Percentiles rank a stretch among this genome's conserved stretches.
Conservation (phyloP, 2,113 vertebrate genomes). For the Poeciliopsis occidentalis region DNA sequence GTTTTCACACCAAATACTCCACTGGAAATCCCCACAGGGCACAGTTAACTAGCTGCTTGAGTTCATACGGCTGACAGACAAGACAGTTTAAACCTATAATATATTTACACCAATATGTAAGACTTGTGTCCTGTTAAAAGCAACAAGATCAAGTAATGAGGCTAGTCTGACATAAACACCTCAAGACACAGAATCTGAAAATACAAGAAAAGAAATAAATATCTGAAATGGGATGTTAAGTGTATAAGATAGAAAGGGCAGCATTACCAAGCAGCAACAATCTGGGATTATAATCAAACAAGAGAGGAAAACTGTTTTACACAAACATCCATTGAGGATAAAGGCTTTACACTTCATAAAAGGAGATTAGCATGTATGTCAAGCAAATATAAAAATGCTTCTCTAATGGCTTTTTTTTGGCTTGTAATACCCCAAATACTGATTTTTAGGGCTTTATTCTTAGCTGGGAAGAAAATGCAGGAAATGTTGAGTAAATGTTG, state of each 20-base stretch:
- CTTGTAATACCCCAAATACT: too few species aligned
- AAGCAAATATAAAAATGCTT: not conserved
- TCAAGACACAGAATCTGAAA: not conserved
- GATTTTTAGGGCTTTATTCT: not conserved
- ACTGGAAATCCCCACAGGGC: conserved; percentile 38
- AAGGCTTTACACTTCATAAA: not conserved
- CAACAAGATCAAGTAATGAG: too few species aligned
- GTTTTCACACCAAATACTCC: conserved; percentile 25
- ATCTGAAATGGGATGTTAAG: too few species aligned
- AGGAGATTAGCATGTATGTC: not conserved
- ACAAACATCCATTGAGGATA: not conserved
- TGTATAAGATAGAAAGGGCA: too few species aligned
- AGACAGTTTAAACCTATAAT: conserved; percentile 1
- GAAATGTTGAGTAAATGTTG: not conserved
- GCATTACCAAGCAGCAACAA: too few species aligned
- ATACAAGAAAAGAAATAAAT: conserved; percentile 9
- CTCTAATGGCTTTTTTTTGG: not conserved
- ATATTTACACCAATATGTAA: too few species aligned
- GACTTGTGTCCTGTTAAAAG: not conserved
- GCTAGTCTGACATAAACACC: too few species aligned
- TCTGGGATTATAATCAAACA: not conserved
- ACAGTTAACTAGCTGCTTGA: conserved; percentile 30
- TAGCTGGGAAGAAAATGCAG: not conserved
- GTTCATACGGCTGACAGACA: conserved; percentile 26
- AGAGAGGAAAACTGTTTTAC: not conserved